Base-by-base conservation (phyloP, 2,888 invertebrate species). In the Rhagium mordax region DNA sequence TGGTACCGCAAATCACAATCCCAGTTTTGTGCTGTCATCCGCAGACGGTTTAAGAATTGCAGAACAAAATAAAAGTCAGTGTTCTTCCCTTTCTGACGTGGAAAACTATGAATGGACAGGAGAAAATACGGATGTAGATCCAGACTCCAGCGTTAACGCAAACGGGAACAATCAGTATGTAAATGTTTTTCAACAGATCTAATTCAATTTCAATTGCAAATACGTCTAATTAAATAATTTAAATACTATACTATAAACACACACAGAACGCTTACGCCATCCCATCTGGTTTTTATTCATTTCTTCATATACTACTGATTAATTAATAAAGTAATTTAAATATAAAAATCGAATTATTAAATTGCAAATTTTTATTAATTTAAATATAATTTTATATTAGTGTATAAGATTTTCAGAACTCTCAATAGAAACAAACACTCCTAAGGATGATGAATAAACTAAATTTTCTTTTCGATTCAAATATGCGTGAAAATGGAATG, bases 101-200 rank as follows among this genome's bases (percentile, higher is more conserved):
- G 95, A 95, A 86, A 95, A 93, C 87, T 95, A 93, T 88, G 95
- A 95, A 86, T 95, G 95, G 87, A 93, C 93, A 83, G 94, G 94
- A 1, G 84, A 83, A 65, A 90, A 89, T 71, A 92, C 88, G 16
- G 91, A 92, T 76, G 89, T 89, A 16, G 92, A 92, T 81, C 78
- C 84, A 62, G 86, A 86, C 72, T 82, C 84, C 7, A 84, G 83
- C 16, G 29, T 68, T 41, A 70, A 62, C 70, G 73, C 33, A 16
- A 84, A 85, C 27, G 79, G 82, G n/a, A 81, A 78, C 29, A 85
- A 84, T 72, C 76, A 82, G 70, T 72, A 68, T 16, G 76, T 74
- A 75, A 74, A 55, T 71, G 57, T 24, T 62, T 65, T 70, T 67
- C 53, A 49, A 51, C 18, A 18, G 16, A 51, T 8, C 24, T 24